These are phyloP conservation scores for Acanthopagrus latus DNA, from an alignment of 2,797 vertebrate genomes.

Conservation along the genomic window DNA sequence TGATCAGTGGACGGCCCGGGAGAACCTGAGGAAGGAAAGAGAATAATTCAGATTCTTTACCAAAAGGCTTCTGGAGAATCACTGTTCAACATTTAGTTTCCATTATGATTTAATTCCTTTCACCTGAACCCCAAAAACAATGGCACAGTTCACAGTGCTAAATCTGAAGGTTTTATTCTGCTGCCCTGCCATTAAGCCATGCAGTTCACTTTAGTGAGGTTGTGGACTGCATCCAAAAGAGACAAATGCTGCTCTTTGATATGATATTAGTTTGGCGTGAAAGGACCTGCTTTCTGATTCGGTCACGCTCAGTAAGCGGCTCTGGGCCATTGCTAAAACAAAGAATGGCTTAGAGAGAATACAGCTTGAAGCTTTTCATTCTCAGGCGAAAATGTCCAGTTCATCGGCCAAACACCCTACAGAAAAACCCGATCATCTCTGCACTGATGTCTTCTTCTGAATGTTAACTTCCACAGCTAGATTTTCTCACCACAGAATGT, in stretches of 20 bases:
- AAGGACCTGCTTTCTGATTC: conserved; percentile 37
- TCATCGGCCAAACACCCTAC: conserved; percentile 30
- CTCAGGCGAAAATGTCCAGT: conserved; percentile 23
- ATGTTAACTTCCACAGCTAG: conserved; percentile 32
- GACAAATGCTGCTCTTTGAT: conserved; percentile 51
- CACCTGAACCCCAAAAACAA: conserved; percentile 6
- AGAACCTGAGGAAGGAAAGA: conserved; percentile 85
- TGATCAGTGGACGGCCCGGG: conserved; percentile 90
- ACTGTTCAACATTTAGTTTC: conserved; percentile 10
- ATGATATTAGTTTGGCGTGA: conserved; percentile 38
- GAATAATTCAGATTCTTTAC: conserved; percentile 18
- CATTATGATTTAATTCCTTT: not conserved
- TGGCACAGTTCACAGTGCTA: conserved; percentile 1
- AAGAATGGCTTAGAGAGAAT: conserved; percentile 31
- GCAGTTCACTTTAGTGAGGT: not conserved
- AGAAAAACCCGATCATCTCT: conserved; percentile 42
- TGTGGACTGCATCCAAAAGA: conserved; percentile 32
- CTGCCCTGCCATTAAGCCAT: conserved; percentile 24
- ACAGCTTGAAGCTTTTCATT: conserved; percentile 34
- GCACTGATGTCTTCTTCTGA: conserved; percentile 35
- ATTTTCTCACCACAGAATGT: conserved; percentile 22
- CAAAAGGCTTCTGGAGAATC: conserved; percentile 23
- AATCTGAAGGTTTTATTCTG: conserved; percentile 25
- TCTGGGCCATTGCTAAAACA: conserved; percentile 50
- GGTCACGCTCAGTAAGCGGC: conserved; percentile 37